Base-by-base conservation (phyloP, 53 echinoderm and acorn worm genomes). In the Apostichopus leukothele region DNA sequence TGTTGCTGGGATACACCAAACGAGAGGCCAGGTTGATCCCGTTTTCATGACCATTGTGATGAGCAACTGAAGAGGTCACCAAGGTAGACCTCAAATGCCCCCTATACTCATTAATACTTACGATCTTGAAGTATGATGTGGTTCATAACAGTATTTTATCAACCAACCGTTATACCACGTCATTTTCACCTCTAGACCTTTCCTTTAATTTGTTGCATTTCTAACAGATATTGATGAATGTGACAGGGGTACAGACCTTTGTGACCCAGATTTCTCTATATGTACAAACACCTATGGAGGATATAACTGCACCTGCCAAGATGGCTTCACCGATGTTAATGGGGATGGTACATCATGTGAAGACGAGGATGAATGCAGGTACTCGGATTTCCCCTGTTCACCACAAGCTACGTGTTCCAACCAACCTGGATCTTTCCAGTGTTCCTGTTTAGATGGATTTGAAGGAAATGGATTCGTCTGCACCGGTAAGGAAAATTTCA, bases 181-280 rank as follows among this genome's bases (percentile, higher is more conserved):
- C 39, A 39, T 39, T 3, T 39, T 39, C 39, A 39, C 39, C 39
- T 39, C 3, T 39, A 39, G 39, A 39, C 39, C 39, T 39, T 39
- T 39, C 39, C 3, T 27, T 39, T 39, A 3, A 39, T 39, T 39
- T 39, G 39, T 39, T 39, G 39, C 39, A 39, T 39, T 39, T 83
- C 61, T 75, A n/a, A 63, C 84, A 92, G 94, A 94, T 83, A 67
- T 92, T 7, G 75, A 94, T 73, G 94, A 94, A 74, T 94, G 94
- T 83, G 73, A 57, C 51, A 50, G 73, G 6, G 83, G 86, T 52
- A 74, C 54, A 25, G 73, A 90, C 67, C 51, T 87, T 14, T 94
- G 92, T 75, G 75, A 90, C 68, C 60, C 66, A 5, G 75, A 90
- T 52, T 87, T 79, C 53, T 78, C 90, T 6, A 26, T 67, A 9